Base-by-base conservation (phyloP, 2,113 vertebrate species). In the Panthera tigris region DNA sequence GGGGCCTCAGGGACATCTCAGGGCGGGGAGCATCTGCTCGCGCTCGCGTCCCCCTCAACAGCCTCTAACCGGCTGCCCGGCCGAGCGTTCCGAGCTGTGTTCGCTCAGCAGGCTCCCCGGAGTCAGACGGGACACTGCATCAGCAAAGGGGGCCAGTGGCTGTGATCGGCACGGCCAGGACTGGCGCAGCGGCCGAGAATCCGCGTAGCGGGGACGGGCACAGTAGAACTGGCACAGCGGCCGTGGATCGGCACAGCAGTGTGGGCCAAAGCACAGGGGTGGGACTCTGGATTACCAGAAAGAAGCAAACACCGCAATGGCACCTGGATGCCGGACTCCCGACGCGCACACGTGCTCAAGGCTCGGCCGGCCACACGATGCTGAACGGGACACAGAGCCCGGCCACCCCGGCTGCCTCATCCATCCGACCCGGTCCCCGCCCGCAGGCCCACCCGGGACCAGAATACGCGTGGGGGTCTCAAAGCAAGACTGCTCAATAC, bases 301-400 rank as follows among this genome's bases (percentile, higher is more conserved):
- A n/a, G 76, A 19, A 55, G 89, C n/a, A 31, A 73, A 4, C 69
- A 15, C 21, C 19, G 0, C 10, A 23, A 66, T 4, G 39, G 84
- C 6, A 9, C 19, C 2, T 73, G 91, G 33, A 33, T 10, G 0
- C 6, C 0, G 29, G 36, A 14, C 50, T 19, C 36, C 36, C 13
- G 14, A 45, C 0, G 1, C 1, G 16, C 50, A n/a, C 29, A 2
- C 66, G 4, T 11, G 76, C 3, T 5, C 10, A 19, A 61, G 36
- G 18, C 81, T 45, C 52, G 52, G 52, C 14, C 25, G 4, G 45
- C 29, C 76, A 50, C 7, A 23, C 21, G 61, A 23, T 39, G 36
- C 66, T 19, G 48, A 7, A 71, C n/a, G 5, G 5, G n/a, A 36
- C 19, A 0, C 1, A 21, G 5, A 8, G 25, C n/a, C n/a, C 12